Conservation (phyloP, 2,888 invertebrate genomes). For the Formica aserva region DNA sequence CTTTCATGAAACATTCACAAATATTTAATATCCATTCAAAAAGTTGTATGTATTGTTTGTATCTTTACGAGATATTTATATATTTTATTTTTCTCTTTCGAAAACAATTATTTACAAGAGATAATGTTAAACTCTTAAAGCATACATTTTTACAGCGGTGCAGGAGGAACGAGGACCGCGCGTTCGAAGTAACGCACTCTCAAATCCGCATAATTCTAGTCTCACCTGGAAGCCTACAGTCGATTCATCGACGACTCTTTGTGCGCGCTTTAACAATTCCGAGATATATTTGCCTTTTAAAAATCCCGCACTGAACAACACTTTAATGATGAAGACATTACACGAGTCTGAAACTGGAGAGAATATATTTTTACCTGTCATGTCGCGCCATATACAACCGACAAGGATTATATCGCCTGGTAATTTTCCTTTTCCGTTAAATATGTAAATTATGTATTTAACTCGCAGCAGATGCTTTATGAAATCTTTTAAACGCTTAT, state of each 20-base stretch:
- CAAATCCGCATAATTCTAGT: conserved; percentile 55
- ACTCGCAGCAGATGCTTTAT: neutral
- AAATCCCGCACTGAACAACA: conserved; percentile 35
- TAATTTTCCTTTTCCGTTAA: conserved; percentile 50
- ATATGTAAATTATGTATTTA: neutral
- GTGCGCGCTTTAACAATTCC: conserved; percentile 22
- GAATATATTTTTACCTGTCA: conserved; percentile 57
- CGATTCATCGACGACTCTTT: conserved; percentile 4
- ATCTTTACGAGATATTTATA: neutral
- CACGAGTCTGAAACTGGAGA: conserved; percentile 43
- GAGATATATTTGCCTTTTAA: conserved; percentile 43
- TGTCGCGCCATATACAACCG: conserved; percentile 55
- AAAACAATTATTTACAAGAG: neutral
- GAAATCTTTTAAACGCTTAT: neutral
- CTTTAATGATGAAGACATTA: conserved; percentile 58
- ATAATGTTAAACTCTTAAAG: neutral
- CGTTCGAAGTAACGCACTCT: conserved; percentile 84
- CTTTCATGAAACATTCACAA: neutral
- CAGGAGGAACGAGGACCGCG: conserved; percentile 94
- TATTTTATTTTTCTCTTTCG: neutral
- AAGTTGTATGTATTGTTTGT: neutral
- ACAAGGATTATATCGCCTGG: conserved; percentile 71
- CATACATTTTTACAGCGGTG: conserved; percentile 88
- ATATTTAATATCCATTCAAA: neutral
- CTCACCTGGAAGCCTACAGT: conserved; percentile 57